These are phyloP conservation scores for Fulmarus glacialis DNA, from an alignment of 2,113 vertebrate species.

Conservation along the genomic window DNA sequence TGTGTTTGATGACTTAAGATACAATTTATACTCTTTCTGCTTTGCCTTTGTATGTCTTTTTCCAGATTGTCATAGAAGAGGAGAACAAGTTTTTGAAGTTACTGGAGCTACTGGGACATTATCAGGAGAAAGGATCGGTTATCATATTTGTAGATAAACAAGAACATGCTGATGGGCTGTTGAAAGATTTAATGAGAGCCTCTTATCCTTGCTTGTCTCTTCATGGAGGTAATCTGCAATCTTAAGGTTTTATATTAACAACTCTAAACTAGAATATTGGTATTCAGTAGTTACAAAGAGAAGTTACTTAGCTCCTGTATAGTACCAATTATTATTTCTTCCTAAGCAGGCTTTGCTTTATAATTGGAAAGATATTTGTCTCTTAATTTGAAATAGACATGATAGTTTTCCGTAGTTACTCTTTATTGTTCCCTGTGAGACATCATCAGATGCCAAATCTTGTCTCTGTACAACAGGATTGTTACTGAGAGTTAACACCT, in stretches of 20 bases:
- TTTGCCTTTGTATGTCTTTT: slow-evolving; percentile 19
- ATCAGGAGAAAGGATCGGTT: slow-evolving; percentile 96
- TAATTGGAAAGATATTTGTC: background rate
- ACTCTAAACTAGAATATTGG: background rate
- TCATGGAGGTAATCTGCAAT: slow-evolving; percentile 88
- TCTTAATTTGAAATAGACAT: background rate
- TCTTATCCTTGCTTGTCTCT: slow-evolving; percentile 98
- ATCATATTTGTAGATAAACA: slow-evolving; percentile 99
- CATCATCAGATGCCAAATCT: background rate
- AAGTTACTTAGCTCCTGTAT: background rate
- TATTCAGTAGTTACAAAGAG: background rate
- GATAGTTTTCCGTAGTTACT: background rate
- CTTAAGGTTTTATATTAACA: background rate
- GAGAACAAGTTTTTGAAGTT: slow-evolving; percentile 97
- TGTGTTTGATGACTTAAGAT: background rate
- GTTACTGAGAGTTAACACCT: background rate
- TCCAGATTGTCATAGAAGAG: slow-evolving; percentile 95
- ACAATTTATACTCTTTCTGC: background rate
- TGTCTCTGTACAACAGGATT: background rate
- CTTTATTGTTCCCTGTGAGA: background rate
- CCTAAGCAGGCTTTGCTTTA: background rate
- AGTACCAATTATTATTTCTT: background rate
- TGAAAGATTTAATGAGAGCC: slow-evolving; percentile 98
- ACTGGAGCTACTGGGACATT: slow-evolving; percentile 94
- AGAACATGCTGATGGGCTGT: slow-evolving; percentile 91